A percentile compares a stretch with the other conserved stretches of the same genome.
Evolutionary conservation across 2,888 invertebrate species (phyloP).

Genomic region (Parasteatoda lunata): DNA sequence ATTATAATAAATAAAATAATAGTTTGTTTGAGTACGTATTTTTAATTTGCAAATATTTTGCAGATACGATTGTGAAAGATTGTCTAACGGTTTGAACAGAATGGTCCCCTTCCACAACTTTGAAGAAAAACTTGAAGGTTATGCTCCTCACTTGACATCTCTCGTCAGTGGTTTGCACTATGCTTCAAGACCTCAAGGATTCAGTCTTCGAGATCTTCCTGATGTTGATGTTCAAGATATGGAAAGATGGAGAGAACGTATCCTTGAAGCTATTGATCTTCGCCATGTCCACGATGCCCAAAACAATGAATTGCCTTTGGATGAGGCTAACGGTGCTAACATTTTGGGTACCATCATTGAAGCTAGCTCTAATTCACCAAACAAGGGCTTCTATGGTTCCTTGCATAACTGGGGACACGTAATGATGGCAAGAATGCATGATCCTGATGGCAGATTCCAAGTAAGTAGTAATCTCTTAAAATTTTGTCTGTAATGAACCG

Average conservation of each 20-base stretch:
- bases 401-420: conserved; percentile 89
- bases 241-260: conserved; percentile 85
- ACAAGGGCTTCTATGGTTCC: conserved; percentile 78
- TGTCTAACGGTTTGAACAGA: conserved; percentile 81
- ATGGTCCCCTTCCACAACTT: conserved; percentile 78
- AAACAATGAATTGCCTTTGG: conserved; percentile 78
- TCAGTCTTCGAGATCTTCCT: conserved; percentile 44
- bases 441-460: conserved; percentile 85
- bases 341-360: conserved; percentile 87
- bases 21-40: no score
- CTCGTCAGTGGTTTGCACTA: conserved; percentile 69
- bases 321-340: conserved; percentile 85
- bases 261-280: conserved; percentile 82
- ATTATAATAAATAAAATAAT: no score
- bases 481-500: no score
- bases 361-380: conserved; percentile 74
- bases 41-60: background rate
- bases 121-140: conserved; percentile 67
- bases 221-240: conserved; percentile 73
- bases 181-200: conserved; percentile 66
- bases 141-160: conserved; percentile 70
- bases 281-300: conserved; percentile 76
- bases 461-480: conserved; percentile 75
- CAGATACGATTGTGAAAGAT: conserved; percentile 83
- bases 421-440: conserved; percentile 84